These are phyloP conservation scores for Microctonus aethiopoides DNA, from an alignment of 2,888 invertebrate genomes.

Conservation along the genomic window DNA sequence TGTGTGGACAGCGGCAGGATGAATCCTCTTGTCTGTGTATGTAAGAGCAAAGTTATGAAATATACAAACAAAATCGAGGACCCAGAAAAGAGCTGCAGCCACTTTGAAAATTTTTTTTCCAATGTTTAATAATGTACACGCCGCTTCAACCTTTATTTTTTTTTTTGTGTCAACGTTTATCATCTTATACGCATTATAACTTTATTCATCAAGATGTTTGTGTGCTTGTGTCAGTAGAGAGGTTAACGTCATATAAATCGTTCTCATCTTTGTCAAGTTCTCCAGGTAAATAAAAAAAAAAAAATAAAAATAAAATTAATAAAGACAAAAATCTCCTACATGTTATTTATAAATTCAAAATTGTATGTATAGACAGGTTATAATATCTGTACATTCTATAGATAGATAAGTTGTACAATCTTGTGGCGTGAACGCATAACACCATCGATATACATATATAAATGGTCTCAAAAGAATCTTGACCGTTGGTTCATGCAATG, in stretches of 20 bases:
- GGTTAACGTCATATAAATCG: slow-evolving; percentile 3
- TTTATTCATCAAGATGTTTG: neutral
- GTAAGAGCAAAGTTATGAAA: slow-evolving; percentile 59
- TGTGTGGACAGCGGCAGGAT: slow-evolving; percentile 30
- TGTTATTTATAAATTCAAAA: neutral
- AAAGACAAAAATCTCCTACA: neutral
- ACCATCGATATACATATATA: neutral
- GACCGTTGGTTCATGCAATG: slow-evolving; percentile 9
- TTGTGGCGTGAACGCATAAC: neutral
- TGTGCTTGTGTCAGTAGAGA: neutral
- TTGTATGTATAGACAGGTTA: neutral
- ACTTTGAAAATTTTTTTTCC: slow-evolving; percentile 57
- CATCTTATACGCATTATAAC: slow-evolving; percentile 1
- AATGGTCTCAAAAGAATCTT: slow-evolving; percentile 1
- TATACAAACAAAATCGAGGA: slow-evolving; percentile 54
- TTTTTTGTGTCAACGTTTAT: slow-evolving; percentile 43
- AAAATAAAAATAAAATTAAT: too few relatives aligned
- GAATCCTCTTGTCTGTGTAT: slow-evolving; percentile 23
- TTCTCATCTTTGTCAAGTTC: neutral
- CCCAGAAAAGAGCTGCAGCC: slow-evolving; percentile 33
- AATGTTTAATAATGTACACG: slow-evolving; percentile 45
- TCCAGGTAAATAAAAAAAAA: neutral
- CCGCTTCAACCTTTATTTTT: slow-evolving; percentile 43
- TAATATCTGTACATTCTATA: neutral
- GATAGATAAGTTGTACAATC: neutral